A percentile compares a stretch with the other conserved stretches of the same genome.
Evolutionary conservation across 2,797 vertebrate genomes (phyloP).

Genomic region (Luscinia luscinia): DNA sequence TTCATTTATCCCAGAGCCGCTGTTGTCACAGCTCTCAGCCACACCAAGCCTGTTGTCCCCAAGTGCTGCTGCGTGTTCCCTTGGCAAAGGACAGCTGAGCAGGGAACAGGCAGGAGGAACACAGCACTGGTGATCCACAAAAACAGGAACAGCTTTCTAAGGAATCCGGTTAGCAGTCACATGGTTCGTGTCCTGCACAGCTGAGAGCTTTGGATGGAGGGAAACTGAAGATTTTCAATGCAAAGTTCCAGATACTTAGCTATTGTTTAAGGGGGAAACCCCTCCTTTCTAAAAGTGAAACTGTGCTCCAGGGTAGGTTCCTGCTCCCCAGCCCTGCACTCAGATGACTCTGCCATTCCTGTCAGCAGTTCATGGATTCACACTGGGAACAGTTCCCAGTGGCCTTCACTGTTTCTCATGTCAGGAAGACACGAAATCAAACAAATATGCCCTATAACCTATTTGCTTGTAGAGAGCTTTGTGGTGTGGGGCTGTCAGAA

Average conservation of each 20-base stretch:
- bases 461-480: background rate
- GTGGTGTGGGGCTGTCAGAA: background rate
- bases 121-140: background rate
- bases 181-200: background rate
- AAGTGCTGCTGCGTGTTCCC: background rate
- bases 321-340: background rate
- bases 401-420: background rate
- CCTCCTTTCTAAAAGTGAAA: background rate
- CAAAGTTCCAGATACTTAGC: background rate
- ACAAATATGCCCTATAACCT: background rate
- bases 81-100: background rate
- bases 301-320: background rate
- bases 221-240: background rate
- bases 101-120: background rate
- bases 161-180: background rate
- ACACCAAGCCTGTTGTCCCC: background rate
- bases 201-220: accelerated
- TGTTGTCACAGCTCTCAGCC: background rate
- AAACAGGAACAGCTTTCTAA: background rate
- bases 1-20: background rate
- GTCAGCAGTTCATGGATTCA: background rate
- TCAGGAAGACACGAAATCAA: background rate
- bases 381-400: background rate
- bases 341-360: background rate
- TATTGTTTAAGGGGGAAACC: accelerated